Evolutionary conservation across 1,140 invertebrate genomes (phyloP), one percentile per base, ranked within the genome.

Genomic region (Sarcophaga peregrina): DNA sequence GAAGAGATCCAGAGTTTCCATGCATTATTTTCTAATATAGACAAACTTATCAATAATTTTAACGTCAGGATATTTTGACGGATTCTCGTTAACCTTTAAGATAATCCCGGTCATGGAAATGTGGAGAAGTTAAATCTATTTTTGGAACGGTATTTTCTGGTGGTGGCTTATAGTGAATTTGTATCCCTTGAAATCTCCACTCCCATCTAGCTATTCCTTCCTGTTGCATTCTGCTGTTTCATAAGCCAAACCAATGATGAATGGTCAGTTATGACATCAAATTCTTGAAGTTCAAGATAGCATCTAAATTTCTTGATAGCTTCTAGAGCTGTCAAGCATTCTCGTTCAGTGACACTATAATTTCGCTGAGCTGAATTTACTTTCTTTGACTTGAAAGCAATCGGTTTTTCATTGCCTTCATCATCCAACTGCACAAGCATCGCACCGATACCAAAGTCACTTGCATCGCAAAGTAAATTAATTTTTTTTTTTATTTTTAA

Each of bases 351-450:
- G n/a, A 82, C 83, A 8, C 37, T 73, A 73, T 83, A 82, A 50
- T 83, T 83, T 20, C 81, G 73, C 46, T 84, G 83, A 3, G 81
- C 25, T 11, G 83, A 48, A 75, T 52, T 78, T 62, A 84, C 91
- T 25, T 80, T 80, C 58, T 8, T 80, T 15, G 46, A 48, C 75
- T 48, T 78, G 5, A 46, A 78, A 17, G 46, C 46, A 5, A 78
- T n/a, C 3, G 78, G 78, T 25, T 37, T 50, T 52, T 80, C 78
- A 17, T 80, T 13, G 50, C 50, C 50, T 8, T 80, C 17, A 25
- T 80, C 78, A 20, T 50, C 52, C 8, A 80, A 20, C 25, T 80
- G 78, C 8, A 80, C 78, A 25, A 17, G 5, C n/a, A 72, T n/a
- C n/a, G n/a, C n/a, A n/a, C 5, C 13, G 62, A 37, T 37, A 4